Conservation (phyloP, 2,797 vertebrate species). For the Thaleichthys pacificus region DNA sequence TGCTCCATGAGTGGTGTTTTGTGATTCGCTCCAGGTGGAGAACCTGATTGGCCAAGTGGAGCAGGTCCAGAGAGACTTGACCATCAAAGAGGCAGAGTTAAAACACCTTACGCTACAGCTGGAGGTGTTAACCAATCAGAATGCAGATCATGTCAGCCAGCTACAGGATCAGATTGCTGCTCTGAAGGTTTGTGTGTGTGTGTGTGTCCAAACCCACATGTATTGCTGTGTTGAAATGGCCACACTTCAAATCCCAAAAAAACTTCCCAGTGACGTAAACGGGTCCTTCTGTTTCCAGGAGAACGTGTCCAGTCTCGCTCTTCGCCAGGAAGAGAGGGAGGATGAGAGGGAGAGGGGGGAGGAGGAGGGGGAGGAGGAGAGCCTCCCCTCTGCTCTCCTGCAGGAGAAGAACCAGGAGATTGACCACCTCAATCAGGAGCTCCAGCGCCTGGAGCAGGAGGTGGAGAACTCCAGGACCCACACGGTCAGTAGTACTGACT, state of each 20-base stretch:
- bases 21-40: constrained; percentile 70
- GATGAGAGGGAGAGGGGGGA: constrained; percentile 30
- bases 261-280: too few relatives aligned
- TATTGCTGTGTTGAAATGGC: not conserved
- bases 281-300: constrained; percentile 59
- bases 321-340: constrained; percentile 52
- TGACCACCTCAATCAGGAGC: constrained; percentile 78
- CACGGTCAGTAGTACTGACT: constrained; percentile 60
- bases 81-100: constrained; percentile 79
- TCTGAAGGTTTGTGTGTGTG: constrained; percentile 56
- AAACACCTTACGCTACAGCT: constrained; percentile 80
- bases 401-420: constrained; percentile 89
- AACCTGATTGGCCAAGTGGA: constrained; percentile 77
- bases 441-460: constrained; percentile 76
- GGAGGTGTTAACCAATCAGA: constrained; percentile 71
- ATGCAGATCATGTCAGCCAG: constrained; percentile 58
- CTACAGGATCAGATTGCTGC: constrained; percentile 71
- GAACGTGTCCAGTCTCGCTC: constrained; percentile 56
- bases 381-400: constrained; percentile 79
- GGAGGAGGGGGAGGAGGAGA: constrained; percentile 59
- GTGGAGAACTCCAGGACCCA: constrained; percentile 58
- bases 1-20: not conserved
- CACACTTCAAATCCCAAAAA: too few relatives aligned
- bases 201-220: not conserved
- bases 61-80: constrained; percentile 75